These are phyloP conservation scores for Archegozetes longisetosus DNA, from an alignment of 1,140 invertebrate genomes.

Conservation along the genomic window DNA sequence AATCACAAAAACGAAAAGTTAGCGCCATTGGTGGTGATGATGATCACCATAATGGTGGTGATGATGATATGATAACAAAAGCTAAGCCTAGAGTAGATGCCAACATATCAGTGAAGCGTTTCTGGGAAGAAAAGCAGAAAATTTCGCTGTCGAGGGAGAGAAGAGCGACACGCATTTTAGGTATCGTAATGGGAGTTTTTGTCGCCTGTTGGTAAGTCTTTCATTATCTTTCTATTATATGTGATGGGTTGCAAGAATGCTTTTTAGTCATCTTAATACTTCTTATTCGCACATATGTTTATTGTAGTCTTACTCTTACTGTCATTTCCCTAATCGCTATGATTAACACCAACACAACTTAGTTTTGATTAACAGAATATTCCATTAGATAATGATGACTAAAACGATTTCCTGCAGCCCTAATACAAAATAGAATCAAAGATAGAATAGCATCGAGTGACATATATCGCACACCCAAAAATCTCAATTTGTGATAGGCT, in stretches of 20 bases:
- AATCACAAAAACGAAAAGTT: conserved; percentile 2
- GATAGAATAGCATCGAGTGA: background rate
- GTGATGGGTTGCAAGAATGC: background rate
- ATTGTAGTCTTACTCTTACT: too few species aligned
- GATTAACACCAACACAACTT: too few species aligned
- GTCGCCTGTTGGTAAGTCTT: conserved; percentile 65
- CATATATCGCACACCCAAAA: background rate
- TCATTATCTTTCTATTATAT: background rate
- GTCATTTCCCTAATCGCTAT: too few species aligned
- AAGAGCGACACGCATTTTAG: conserved; percentile 73
- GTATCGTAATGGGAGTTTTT: conserved; percentile 79
- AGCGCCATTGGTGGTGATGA: background rate
- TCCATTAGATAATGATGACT: too few species aligned
- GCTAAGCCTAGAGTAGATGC: conserved; percentile 19
- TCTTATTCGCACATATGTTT: background rate
- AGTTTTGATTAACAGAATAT: too few species aligned
- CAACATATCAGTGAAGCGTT: conserved; percentile 49
- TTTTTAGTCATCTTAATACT: background rate
- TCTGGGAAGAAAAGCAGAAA: conserved; percentile 81
- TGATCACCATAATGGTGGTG: conserved; percentile 21
- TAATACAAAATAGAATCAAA: background rate
- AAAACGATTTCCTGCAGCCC: too few species aligned
- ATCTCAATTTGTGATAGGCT: conserved; percentile 29
- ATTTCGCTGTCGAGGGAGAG: conserved; percentile 82
- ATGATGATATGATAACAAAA: conserved; percentile 16